Base-by-base conservation (phyloP, 1,140 invertebrate species). In the Magallana ariakensis region DNA sequence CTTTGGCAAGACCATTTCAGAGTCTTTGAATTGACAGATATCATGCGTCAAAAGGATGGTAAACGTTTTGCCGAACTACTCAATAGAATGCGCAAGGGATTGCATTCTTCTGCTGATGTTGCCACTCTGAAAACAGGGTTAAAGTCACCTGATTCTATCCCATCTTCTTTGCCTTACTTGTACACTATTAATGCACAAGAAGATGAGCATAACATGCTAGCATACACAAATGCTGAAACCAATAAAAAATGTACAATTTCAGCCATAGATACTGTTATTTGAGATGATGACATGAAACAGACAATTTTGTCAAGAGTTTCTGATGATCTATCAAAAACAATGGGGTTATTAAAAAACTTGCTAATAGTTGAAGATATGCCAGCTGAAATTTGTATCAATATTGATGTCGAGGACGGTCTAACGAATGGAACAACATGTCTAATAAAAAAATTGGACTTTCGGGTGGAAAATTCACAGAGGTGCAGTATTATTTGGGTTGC, bases 21-120 rank as follows among this genome's bases (percentile, higher is more conserved):
- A 19, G 81, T 90, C 53, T 88, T 58, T 86, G 86, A 90, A 87
- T 57, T 90, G 26, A 84, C 53, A 2, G 57, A 89, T 54, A 90
- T 90, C 13, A 90, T 89, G 86, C 15, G 89, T 54, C 88, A 89
- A 26, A 89, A 87, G 85, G 89, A 89, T 80, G 84, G 85, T 70
- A 46, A 53, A n/a, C 15, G 62, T 11, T 90, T 90, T 88, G 80
- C 87, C 9, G 54, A 90, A 62, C 57, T 87, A 13, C 57, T 90
- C 7, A 89, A 90, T 85, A 75, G 90, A 54, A 56, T 91, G 16
- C 62, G 89, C 9, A 89, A 91, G 86, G 87, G 84, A 46, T 7
- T 55, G 5, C 62, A 83, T 15, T 56, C 53, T 15, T 11, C 66
- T 46, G 7, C 53, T 33, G 82, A 87, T 46, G 19, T 87, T 8